Evolutionary conservation across 2,797 vertebrate genomes (phyloP).

Genomic region (Hafferia zeledoni): DNA sequence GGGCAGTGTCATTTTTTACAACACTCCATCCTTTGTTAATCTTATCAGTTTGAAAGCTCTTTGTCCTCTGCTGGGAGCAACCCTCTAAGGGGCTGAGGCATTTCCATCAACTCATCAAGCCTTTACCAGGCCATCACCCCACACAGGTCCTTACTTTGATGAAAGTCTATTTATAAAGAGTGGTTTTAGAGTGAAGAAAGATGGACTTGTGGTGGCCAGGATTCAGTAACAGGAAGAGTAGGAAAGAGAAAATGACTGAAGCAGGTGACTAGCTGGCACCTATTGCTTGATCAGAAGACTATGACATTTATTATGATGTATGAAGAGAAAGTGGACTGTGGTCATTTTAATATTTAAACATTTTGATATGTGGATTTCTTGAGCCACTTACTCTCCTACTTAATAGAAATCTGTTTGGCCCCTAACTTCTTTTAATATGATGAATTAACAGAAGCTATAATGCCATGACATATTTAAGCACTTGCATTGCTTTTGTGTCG

Average conservation of each 20-base stretch:
- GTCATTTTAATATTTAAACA: neutral
- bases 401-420: neutral
- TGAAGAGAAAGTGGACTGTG: neutral
- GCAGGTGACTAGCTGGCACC: neutral
- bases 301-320: neutral
- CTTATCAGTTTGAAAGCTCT: too few relatives aligned
- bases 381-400: neutral
- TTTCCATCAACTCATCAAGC: too few relatives aligned
- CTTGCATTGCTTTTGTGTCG: neutral
- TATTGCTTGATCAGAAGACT: neutral
- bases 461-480: neutral
- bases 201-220: neutral
- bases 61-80: too few relatives aligned
- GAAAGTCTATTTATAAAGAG: neutral
- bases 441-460: neutral
- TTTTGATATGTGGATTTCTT: neutral
- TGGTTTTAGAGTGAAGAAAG: neutral
- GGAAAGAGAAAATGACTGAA: neutral
- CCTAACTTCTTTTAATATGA: neutral
- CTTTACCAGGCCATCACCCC: too few relatives aligned
- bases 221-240: neutral
- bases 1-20: too few relatives aligned
- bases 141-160: neutral
- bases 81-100: too few relatives aligned
- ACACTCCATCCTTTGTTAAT: too few relatives aligned